Conservation (phyloP, 1,140 invertebrate species). For the Frieseomelitta varia region DNA sequence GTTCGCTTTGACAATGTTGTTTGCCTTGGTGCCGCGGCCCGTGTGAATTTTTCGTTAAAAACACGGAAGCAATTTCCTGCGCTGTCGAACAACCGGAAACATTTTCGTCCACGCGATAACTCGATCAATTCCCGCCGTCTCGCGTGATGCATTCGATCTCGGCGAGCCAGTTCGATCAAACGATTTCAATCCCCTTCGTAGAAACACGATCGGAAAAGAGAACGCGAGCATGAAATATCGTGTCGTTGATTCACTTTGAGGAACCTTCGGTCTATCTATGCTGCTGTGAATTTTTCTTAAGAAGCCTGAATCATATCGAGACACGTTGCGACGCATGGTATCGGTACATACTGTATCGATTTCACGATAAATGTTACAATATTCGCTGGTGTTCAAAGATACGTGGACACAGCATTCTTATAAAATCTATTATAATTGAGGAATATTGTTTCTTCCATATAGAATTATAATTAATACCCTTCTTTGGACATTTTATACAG, state of each 20-base stretch:
- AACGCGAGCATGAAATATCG: not conserved
- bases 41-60: slow-evolving; percentile 25
- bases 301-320: no score
- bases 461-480: no score
- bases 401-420: no score
- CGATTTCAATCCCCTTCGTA: not conserved
- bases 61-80: slow-evolving; percentile 32
- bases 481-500: no score
- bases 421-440: no score
- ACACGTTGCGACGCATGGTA: no score
- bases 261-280: not conserved
- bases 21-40: not conserved
- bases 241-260: not conserved
- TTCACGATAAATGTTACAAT: no score
- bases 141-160: slow-evolving; percentile 16
- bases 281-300: not conserved
- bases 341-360: no score
- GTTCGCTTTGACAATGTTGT: slow-evolving; percentile 29
- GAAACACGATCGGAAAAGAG: not conserved
- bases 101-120: slow-evolving; percentile 39
- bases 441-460: no score
- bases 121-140: slow-evolving; percentile 28
- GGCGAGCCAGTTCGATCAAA: not conserved
- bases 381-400: no score
- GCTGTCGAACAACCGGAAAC: slow-evolving; percentile 16